Conservation (phyloP, 1,140 invertebrate genomes). For the Zaprionus gabonicus region DNA sequence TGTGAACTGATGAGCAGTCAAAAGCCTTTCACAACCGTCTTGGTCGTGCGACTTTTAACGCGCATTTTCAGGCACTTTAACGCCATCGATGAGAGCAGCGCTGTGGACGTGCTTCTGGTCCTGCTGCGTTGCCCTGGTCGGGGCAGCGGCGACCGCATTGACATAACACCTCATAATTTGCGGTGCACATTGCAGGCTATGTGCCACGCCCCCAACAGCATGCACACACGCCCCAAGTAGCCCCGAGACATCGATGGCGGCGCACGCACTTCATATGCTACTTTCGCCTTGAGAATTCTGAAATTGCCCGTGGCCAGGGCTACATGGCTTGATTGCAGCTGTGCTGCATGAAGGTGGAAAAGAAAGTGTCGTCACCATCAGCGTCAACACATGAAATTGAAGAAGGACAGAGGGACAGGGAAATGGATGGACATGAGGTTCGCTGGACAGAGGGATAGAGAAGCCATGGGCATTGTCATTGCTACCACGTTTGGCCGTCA, state of each 20-base stretch:
- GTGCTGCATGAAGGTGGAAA: constrained; percentile 49
- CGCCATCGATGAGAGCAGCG: constrained; percentile 42
- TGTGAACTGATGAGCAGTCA: constrained; percentile 41
- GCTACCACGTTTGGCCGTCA: constrained; percentile 42
- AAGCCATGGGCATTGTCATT: constrained; percentile 57
- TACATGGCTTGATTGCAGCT: constrained; percentile 18
- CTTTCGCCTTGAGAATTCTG: constrained; percentile 81
- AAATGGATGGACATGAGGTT: background rate
- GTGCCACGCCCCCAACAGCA: constrained; percentile 35
- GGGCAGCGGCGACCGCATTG: constrained; percentile 57
- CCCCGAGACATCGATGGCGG: constrained; percentile 9
- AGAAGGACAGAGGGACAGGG: background rate
- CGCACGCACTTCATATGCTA: constrained; percentile 62
- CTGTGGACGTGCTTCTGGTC: constrained; percentile 4
- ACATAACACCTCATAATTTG: constrained; percentile 83
- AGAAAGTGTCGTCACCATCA: constrained; percentile 74
- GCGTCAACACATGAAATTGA: constrained; percentile 51
- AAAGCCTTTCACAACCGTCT: constrained; percentile 67
- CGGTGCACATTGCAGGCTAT: constrained; percentile 65
- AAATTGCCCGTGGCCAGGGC: constrained; percentile 56
- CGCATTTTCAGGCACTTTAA: constrained; percentile 79
- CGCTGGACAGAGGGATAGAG: background rate
- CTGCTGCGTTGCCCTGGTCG: constrained; percentile 11
- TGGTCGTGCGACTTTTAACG: constrained; percentile 78
- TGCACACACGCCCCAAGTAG: constrained; percentile 56